These are phyloP conservation scores for Oxystoma pomonae DNA, from an alignment of 2,888 invertebrate species.

Conservation along the genomic window DNA sequence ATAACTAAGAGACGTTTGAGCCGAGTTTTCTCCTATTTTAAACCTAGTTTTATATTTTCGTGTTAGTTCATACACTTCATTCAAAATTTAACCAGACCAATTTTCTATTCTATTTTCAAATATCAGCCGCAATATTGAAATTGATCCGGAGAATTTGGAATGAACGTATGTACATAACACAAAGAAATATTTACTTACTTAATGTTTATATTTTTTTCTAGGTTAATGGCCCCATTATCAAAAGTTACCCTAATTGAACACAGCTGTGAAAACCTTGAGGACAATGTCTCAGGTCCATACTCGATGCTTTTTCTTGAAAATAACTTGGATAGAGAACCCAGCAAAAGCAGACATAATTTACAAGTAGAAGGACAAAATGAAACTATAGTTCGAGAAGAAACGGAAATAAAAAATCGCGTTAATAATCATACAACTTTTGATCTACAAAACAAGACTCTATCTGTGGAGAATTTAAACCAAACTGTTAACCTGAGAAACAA, in stretches of 20 bases:
- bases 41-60: no score
- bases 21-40: no score
- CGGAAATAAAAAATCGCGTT: not conserved
- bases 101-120: no score
- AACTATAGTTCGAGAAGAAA: not conserved
- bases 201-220: no score
- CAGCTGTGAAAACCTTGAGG: conserved; percentile 43
- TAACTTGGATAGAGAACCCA: not conserved
- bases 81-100: no score
- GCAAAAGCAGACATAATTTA: not conserved
- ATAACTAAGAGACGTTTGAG: no score
- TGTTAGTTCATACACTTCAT: no score
- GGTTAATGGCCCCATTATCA: conserved; percentile 59
- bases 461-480: conserved; percentile 9
- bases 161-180: no score
- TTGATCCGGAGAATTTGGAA: no score
- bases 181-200: no score
- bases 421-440: conserved; percentile 1
- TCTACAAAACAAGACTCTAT: conserved; percentile 4
- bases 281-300: conserved; percentile 54
- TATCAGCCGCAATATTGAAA: no score
- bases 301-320: conserved; percentile 51
- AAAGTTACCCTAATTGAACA: conserved; percentile 34
- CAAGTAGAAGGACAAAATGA: not conserved
- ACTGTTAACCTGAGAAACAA: not conserved